Percentiles rank a stretch among this genome's conserved stretches.
These are phyloP conservation scores for Sciurus niger DNA, from an alignment of 2,113 vertebrate genomes.

Conservation along the genomic window DNA sequence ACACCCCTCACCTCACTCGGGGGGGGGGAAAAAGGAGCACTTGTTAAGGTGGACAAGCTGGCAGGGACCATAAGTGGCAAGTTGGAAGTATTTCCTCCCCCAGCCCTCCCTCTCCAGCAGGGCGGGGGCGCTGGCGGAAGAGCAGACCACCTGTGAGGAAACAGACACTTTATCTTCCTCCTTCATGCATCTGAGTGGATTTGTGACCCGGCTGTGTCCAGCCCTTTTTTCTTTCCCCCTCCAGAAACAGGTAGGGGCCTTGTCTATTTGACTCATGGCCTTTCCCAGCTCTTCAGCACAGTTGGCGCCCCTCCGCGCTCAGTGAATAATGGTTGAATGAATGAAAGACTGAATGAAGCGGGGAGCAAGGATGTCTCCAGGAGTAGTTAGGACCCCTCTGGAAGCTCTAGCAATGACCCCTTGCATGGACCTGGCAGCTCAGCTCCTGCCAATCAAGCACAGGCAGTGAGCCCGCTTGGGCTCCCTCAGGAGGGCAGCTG, in stretches of 20 bases:
- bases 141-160: not conserved
- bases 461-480: not conserved
- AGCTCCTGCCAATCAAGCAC: not conserved
- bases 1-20: no score
- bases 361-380: not conserved
- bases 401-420: not conserved
- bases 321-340: not conserved
- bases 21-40: not conserved
- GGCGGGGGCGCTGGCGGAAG: not conserved
- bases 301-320: not conserved
- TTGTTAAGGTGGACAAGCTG: not conserved
- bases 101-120: not conserved
- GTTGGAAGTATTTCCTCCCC: not conserved
- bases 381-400: not conserved
- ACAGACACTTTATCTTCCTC: not conserved
- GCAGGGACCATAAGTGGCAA: rapidly evolving
- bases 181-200: not conserved
- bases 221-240: not conserved
- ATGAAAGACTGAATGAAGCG: not conserved
- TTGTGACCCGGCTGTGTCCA: not conserved
- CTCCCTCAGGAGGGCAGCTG: slow-evolving; percentile 66
- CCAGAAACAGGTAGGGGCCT: not conserved
- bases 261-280: not conserved
- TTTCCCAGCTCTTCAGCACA: not conserved
- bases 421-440: not conserved